phyloP scores from a whole-genome alignment of 2,797 vertebrate species.

The Monodelphis domestica region DNA sequence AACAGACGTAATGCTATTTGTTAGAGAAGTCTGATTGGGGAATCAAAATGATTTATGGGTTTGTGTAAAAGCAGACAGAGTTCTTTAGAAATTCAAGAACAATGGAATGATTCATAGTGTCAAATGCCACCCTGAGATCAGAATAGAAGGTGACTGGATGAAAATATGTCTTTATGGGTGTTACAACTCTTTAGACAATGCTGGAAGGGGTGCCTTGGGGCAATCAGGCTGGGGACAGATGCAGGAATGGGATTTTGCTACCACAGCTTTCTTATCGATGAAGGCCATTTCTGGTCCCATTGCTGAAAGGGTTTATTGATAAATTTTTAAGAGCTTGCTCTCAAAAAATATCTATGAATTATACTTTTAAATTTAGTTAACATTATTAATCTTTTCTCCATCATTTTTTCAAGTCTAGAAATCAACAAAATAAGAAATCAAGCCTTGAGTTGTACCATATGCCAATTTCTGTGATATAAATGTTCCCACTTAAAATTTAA shows the following conservation, averaged over 20 bases:
- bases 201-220: not conserved
- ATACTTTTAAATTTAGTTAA: not conserved
- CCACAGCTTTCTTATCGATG: not conserved
- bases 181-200: not conserved
- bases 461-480: not conserved
- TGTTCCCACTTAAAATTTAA: not conserved
- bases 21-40: not conserved
- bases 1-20: not conserved
- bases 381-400: not conserved
- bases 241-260: not conserved
- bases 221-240: not conserved
- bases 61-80: constrained; percentile 23
- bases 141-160: not conserved
- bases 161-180: not conserved
- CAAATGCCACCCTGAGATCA: not conserved
- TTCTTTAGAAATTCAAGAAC: not conserved
- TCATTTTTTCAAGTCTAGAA: not conserved
- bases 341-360: not conserved
- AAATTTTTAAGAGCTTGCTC: not conserved
- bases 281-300: not conserved
- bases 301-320: not conserved
- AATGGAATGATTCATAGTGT: not conserved
- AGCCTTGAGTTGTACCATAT: not conserved
- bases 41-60: not conserved
- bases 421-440: not conserved